A percentile compares a stretch with the other conserved stretches of the same genome.
Conservation (phyloP, 2,113 vertebrate genomes). For the Grus americana region DNA sequence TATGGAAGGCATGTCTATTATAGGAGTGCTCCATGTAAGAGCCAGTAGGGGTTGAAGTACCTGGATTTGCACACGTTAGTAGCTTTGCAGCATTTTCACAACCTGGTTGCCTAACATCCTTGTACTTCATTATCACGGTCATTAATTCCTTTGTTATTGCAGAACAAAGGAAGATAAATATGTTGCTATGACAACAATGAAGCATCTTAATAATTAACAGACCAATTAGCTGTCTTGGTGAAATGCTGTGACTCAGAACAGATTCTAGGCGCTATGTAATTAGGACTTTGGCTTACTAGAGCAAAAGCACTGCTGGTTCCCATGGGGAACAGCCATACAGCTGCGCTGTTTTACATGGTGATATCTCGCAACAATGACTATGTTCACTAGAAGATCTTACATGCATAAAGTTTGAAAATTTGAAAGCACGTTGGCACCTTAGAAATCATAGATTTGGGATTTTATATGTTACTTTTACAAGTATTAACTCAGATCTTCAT, state of each 20-base stretch:
- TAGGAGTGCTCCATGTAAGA: neutral
- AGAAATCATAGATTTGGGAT: neutral
- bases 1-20: neutral
- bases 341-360: conserved; percentile 37
- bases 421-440: neutral
- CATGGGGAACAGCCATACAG: conserved; percentile 41
- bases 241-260: conserved; percentile 72
- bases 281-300: conserved; percentile 74
- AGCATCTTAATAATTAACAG: conserved; percentile 85
- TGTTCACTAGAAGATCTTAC: neutral
- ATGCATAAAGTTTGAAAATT: neutral
- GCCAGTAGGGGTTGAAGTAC: neutral
- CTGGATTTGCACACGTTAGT: neutral
- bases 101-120: conserved; percentile 15
- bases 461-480: neutral
- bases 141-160: conserved; percentile 58
- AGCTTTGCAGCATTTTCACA: neutral
- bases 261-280: conserved; percentile 79
- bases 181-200: conserved; percentile 80
- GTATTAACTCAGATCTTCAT: neutral
- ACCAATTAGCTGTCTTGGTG: conserved; percentile 79
- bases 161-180: conserved; percentile 65
- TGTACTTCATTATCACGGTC: conserved; percentile 21
- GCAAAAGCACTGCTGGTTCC: conserved; percentile 64
- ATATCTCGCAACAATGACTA: neutral